phyloP scores from a whole-genome alignment of 2,113 vertebrate species.

The Galbula dea region DNA sequence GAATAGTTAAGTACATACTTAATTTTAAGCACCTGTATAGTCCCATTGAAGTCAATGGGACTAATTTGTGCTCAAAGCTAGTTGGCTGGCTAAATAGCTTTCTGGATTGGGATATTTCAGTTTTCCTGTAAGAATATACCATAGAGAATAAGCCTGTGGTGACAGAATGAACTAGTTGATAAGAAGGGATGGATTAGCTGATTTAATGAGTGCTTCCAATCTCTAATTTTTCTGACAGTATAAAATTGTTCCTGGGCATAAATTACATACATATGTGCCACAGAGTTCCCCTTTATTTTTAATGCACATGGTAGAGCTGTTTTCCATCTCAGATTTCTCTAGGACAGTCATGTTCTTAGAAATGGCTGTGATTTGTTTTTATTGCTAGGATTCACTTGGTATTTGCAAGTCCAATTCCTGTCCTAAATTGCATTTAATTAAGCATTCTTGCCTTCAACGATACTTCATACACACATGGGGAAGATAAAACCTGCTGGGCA shows the following conservation, averaged over 20 bases:
- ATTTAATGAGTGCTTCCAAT: slow-evolving; percentile 54
- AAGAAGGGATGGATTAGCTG: slow-evolving; percentile 58
- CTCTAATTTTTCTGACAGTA: slow-evolving; percentile 60
- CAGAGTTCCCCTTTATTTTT: slow-evolving; percentile 26
- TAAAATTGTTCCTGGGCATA: slow-evolving; percentile 48
- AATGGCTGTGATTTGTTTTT: slow-evolving; percentile 5
- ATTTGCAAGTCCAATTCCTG: neutral
- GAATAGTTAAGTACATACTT: slow-evolving; percentile 18
- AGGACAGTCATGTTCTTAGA: slow-evolving; percentile 42
- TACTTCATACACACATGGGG: neutral
- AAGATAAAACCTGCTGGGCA: slow-evolving; percentile 6
- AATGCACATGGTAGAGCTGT: slow-evolving; percentile 29
- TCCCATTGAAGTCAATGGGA: neutral
- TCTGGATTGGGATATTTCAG: slow-evolving; percentile 11
- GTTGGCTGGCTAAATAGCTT: slow-evolving; percentile 9
- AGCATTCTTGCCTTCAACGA: neutral
- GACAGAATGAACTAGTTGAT: slow-evolving; percentile 55
- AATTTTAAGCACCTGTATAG: slow-evolving; percentile 56
- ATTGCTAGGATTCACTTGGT: slow-evolving; percentile 15
- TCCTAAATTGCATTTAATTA: slow-evolving; percentile 40
- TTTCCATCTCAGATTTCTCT: slow-evolving; percentile 46
- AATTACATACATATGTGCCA: slow-evolving; percentile 58
- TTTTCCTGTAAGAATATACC: neutral
- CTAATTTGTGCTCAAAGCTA: slow-evolving; percentile 2
- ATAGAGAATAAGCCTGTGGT: slow-evolving; percentile 41